Evolutionary conservation across 2,113 vertebrate species (phyloP).

Genomic region (Ameiurus melas): DNA sequence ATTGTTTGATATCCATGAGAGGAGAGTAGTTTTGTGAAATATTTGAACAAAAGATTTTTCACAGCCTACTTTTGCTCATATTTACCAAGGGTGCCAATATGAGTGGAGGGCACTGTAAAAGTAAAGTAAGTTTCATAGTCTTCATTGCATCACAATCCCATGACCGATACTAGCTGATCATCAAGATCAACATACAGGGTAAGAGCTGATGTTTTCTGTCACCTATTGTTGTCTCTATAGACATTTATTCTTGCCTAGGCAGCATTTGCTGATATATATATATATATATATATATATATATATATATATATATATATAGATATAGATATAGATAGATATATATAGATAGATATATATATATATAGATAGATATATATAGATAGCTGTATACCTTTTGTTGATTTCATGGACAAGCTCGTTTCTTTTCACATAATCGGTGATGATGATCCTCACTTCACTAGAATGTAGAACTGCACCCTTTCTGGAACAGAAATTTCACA

Average conservation of each 20-base stretch:
- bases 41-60: too few relatives aligned
- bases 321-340: too few relatives aligned
- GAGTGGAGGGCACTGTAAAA: not conserved
- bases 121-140: not conserved
- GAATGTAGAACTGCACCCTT: slow-evolving; percentile 83
- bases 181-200: not conserved
- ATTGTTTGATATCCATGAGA: too few relatives aligned
- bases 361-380: too few relatives aligned
- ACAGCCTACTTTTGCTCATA: too few relatives aligned
- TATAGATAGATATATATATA: not conserved
- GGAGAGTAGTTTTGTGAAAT: too few relatives aligned
- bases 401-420: slow-evolving; percentile 84
- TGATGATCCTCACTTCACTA: slow-evolving; percentile 79
- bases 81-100: too few relatives aligned
- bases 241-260: not conserved
- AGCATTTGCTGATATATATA: not conserved
- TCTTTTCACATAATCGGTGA: slow-evolving; percentile 86
- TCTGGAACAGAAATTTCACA: slow-evolving; percentile 62
- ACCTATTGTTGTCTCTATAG: not conserved
- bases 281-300: too few relatives aligned
- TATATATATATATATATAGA: too few relatives aligned
- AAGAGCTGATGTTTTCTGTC: not conserved
- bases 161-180: not conserved
- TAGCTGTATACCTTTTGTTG: slow-evolving; percentile 86
- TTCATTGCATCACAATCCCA: not conserved